Evolutionary conservation across 2,797 vertebrate species (phyloP), one percentile per base, ranked within the genome.

Genomic region (Staurois parvus): DNA sequence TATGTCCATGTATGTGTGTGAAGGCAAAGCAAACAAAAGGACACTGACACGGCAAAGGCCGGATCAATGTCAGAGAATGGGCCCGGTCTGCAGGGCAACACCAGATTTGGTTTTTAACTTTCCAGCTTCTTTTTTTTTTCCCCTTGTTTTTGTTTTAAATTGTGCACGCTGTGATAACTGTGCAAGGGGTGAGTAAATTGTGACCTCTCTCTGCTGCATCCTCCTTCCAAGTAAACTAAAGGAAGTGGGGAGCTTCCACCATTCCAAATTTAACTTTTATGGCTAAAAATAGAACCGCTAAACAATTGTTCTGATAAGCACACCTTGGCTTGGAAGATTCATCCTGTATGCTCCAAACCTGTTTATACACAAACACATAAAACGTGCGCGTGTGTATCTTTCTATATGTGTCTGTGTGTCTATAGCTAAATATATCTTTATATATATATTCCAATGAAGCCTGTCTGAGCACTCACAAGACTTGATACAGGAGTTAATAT

Each of bases 141-240:
- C 74, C 19, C 91, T 89, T 89, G 64, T 88, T 90, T 90, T 73
- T 87, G 88, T 90, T 88, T 87, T 88, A 88, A 85, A 87, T 77
- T 76, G 67, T 62, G 40, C 64, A 45, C 4, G 64, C 67, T 77
- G 72, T 76, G 79, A 86, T 72, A 83, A 75, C 82, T 88, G 32
- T 82, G 87, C 77, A 72, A 88, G 87, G 90, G 84, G 76, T 87
- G 89, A 90, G 87, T 91, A 89, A 91, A 86, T 80, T 30, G 87
- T 94, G 92, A 92, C 91, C 91, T 93, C 89, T 92, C 67, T 88
- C 87, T 91, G 45, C 87, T 81, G 89, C 90, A 93, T 92, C 91
- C 91, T 92, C 77, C 88, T 81, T 90, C 83, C 81, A 88, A 91
- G 90, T 88, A 90, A 92, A 91, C 79, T n/a, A 75, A 85, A 92